These are phyloP conservation scores for Paracentrotus lividus DNA, from an alignment of 53 echinoderm and acorn worm genomes.

Conservation along the genomic window DNA sequence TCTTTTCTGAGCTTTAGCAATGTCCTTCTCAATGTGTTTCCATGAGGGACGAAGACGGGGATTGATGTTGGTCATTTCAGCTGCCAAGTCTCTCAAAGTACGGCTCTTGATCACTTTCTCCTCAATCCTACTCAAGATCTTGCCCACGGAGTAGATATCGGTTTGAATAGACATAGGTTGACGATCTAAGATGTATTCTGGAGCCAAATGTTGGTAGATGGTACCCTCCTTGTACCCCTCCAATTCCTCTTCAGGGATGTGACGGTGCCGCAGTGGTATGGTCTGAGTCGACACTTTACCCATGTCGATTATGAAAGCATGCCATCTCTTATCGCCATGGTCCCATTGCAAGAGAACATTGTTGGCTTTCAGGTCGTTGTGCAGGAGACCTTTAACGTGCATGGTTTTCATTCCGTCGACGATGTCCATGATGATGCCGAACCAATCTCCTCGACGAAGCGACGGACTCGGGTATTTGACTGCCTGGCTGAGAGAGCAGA, in stretches of 20 bases:
- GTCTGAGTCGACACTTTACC: conserved; percentile 55
- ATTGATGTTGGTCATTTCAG: conserved; percentile 40
- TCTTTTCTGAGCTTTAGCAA: conserved; percentile 20
- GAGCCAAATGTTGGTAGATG: conserved; percentile 58
- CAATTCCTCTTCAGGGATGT: conserved; percentile 41
- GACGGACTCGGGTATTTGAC: conserved; percentile 35
- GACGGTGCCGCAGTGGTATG: conserved; percentile 24
- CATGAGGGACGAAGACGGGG: conserved; percentile 52
- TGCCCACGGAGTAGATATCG: conserved; percentile 59
- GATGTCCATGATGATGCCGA: conserved; percentile 53
- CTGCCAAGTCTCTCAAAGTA: conserved; percentile 18
- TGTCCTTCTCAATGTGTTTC: conserved; percentile 53
- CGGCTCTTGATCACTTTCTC: neutral
- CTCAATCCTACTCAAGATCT: conserved; percentile 28
- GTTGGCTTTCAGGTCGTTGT: conserved; percentile 66
- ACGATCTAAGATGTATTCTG: conserved; percentile 57
- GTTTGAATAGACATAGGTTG: conserved; percentile 44
- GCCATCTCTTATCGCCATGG: conserved; percentile 12
- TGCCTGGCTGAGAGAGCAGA: conserved; percentile 35
- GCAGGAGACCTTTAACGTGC: conserved; percentile 60
- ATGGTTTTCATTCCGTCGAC: conserved; percentile 42
- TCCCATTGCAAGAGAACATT: conserved; percentile 65
- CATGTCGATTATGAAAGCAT: conserved; percentile 63
- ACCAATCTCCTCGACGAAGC: conserved; percentile 7
- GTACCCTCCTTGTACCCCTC: conserved; percentile 25